Base-by-base conservation (phyloP, 2,888 invertebrate genomes). In the Cheilosia pagana region DNA sequence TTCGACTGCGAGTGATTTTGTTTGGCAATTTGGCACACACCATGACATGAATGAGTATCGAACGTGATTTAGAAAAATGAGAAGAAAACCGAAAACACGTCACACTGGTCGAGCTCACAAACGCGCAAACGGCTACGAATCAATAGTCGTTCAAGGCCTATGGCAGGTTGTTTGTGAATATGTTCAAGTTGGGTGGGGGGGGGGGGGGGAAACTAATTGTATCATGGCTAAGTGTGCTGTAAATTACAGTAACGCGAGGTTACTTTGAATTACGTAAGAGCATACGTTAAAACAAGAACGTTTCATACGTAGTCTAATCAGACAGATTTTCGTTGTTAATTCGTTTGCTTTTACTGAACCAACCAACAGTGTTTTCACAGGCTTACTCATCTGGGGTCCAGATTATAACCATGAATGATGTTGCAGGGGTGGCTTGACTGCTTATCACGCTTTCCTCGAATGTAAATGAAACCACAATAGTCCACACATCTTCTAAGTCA, bases 11-110 rank as follows among this genome's bases (percentile, higher is more conserved):
- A 75, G 31, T 25, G 43, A 23, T 59, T 77, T 70, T 70, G 60
- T 70, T 71, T 78, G 62, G 28, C 77, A 76, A 60, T 76, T 71
- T 81, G 43, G 53, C 31, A 16, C 50, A 16, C 57, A 48, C 62
- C 23, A 48, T 63, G 67, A 35, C 23, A 48, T 63, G 67, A 35
- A 43, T 60, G 35, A 53, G 16, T 25, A 25, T 28, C 12, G 28
- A 39, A 57, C 60, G 62, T 28, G 31, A 57, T 31, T 53, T 35
- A 57, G 1, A 53, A 45, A 19, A 23, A 50, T 35, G 48, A 77
- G 25, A 57, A 21, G 16, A 48, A 43, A 45, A 16, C 10, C 10
- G 60, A 16, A 19, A 41, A 45, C 59, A 76, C 52, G 76, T 76
- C 50, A 45, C 41, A 19, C 23, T 52, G 10, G 41, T 57, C 43